phyloP scores from a whole-genome alignment of 1,140 invertebrate genomes.

The Cydia pomonella region DNA sequence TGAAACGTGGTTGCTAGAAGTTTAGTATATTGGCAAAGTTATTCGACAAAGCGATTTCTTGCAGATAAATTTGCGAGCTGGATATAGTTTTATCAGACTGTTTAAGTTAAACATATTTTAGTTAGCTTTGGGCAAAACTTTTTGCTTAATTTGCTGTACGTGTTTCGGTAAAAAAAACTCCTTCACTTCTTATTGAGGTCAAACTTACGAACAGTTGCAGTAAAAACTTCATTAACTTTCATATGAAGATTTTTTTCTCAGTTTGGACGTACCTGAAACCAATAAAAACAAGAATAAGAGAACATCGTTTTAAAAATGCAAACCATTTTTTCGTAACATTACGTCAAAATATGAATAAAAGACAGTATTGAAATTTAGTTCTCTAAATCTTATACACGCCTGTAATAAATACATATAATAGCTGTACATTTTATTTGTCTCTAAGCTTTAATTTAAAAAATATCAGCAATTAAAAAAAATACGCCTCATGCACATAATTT shows the following conservation, averaged over 20 bases:
- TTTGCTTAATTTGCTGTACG: not conserved
- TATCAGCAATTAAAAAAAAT: not conserved
- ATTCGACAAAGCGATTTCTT: not conserved
- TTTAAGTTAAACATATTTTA: not conserved
- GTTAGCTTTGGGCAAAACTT: not conserved
- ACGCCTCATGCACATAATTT: not conserved
- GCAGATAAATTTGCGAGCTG: not conserved
- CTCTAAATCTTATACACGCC: too few relatives aligned
- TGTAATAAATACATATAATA: too few relatives aligned
- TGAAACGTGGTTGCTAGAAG: not conserved
- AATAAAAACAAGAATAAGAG: not conserved
- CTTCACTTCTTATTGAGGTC: not conserved
- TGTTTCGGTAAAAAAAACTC: not conserved
- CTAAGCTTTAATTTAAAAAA: too few relatives aligned
- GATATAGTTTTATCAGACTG: not conserved
- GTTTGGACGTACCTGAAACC: not conserved
- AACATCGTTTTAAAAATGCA: not conserved
- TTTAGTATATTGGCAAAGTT: constrained; percentile 13
- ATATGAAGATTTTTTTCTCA: not conserved
- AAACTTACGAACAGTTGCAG: not conserved
- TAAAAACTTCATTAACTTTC: not conserved
- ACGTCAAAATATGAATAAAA: too few relatives aligned
- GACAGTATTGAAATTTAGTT: too few relatives aligned
- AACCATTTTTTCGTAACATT: not conserved
- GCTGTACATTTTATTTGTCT: too few relatives aligned